Percentiles rank a stretch among this genome's conserved stretches.
Conservation (phyloP, 2,797 vertebrate species). For the Esox masquinongy region DNA sequence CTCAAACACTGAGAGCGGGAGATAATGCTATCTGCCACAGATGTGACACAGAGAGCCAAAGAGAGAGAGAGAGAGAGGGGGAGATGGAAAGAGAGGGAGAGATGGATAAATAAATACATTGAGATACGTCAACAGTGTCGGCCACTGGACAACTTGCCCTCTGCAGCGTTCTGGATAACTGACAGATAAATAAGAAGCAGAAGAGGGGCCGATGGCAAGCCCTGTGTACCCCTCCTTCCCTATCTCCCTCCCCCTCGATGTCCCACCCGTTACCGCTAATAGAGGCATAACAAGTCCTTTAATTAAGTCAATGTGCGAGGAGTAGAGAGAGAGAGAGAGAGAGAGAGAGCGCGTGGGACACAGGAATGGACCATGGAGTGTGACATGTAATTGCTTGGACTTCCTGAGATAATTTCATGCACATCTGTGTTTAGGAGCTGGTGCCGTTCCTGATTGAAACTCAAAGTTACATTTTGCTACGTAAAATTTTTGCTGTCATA, state of each 20-base stretch:
- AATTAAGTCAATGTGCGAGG: slow-evolving; percentile 27
- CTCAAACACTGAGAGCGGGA: slow-evolving; percentile 3
- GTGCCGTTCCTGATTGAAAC: not conserved
- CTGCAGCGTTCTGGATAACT: not conserved
- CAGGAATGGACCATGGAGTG: not conserved
- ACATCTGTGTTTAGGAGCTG: slow-evolving; percentile 30
- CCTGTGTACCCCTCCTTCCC: not conserved
- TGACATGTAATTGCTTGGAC: not conserved
- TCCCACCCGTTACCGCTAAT: slow-evolving; percentile 63
- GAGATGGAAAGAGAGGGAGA: slow-evolving; percentile 22
- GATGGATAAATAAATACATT: slow-evolving; percentile 6
- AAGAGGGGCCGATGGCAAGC: slow-evolving; percentile 11
- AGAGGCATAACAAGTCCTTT: slow-evolving; percentile 54
- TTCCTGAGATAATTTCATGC: slow-evolving; percentile 44
- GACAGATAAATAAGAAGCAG: slow-evolving; percentile 17
- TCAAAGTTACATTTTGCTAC: slow-evolving; percentile 28
- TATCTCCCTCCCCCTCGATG: slow-evolving; percentile 34
- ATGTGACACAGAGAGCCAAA: slow-evolving; percentile 14
- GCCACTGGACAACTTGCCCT: not conserved
- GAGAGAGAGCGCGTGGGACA: slow-evolving; percentile 21
- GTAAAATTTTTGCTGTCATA: not conserved
- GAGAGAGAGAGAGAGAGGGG: slow-evolving; percentile 17
- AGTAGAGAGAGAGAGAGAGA: slow-evolving; percentile 18
- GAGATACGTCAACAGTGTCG: too few relatives aligned
- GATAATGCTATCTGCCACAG: slow-evolving; percentile 48